A percentile compares a stretch with the other conserved stretches of the same genome.
Conservation (phyloP, 2,797 vertebrate genomes). For the Channa striata region DNA sequence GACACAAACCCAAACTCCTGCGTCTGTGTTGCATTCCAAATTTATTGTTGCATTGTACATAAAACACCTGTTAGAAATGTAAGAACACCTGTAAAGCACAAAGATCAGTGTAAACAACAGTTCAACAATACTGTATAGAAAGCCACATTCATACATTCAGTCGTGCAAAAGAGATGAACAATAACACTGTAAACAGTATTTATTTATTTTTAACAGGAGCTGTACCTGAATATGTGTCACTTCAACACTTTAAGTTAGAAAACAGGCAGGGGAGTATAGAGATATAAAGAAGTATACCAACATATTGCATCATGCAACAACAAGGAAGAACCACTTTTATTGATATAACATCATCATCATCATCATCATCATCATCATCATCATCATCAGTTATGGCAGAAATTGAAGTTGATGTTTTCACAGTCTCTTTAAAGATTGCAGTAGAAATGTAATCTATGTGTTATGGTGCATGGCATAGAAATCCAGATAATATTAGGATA, state of each 20-base stretch:
- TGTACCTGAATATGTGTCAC: slow-evolving; percentile 40
- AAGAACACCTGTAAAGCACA: slow-evolving; percentile 62
- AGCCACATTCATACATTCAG: slow-evolving; percentile 71
- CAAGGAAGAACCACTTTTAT: slow-evolving; percentile 69
- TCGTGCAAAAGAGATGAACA: slow-evolving; percentile 75
- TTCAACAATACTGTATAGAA: slow-evolving; percentile 62
- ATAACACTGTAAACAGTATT: slow-evolving; percentile 47
- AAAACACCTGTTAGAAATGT: slow-evolving; percentile 81
- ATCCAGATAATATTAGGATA: background rate
- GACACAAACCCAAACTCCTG: slow-evolving; percentile 5
- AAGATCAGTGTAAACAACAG: slow-evolving; percentile 66
- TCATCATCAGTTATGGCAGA: slow-evolving; percentile 14
- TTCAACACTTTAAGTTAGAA: slow-evolving; percentile 50
- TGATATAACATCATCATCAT: slow-evolving; percentile 44
- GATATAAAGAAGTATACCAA: slow-evolving; percentile 66
- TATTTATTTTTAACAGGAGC: slow-evolving; percentile 3
- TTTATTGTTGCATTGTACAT: slow-evolving; percentile 81
- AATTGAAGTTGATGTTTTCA: slow-evolving; percentile 32
- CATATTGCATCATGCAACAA: slow-evolving; percentile 82
- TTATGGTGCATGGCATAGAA: background rate
- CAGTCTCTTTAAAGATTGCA: slow-evolving; percentile 50
- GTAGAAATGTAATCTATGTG: slow-evolving; percentile 17
- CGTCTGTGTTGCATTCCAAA: slow-evolving; percentile 72
- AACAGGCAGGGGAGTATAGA: slow-evolving; percentile 63
- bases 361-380: slow-evolving; percentile 9